phyloP scores from a whole-genome alignment of 2,113 vertebrate species.

The Microtus oregoni region DNA sequence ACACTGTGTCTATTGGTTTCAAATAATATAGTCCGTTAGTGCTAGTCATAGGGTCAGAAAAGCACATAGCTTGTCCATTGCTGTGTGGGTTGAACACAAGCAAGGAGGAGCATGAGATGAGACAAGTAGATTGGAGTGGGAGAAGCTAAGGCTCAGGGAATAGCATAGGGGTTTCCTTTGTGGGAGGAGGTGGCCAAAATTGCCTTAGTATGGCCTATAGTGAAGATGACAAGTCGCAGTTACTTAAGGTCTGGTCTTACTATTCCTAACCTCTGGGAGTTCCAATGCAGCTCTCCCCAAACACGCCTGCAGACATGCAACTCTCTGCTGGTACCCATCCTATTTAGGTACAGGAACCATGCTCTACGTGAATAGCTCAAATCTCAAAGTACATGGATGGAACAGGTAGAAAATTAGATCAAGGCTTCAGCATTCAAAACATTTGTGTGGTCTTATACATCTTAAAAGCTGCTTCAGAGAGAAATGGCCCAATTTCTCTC shows the following conservation, averaged over 20 bases:
- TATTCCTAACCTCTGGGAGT: background rate
- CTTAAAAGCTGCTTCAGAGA: too few species aligned
- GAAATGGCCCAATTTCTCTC: background rate
- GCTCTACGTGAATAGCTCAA: background rate
- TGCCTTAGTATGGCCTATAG: background rate
- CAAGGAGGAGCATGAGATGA: too few species aligned
- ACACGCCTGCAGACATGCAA: background rate
- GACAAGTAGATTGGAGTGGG: too few species aligned
- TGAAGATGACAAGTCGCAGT: background rate
- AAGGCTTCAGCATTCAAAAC: background rate
- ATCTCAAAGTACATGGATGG: background rate
- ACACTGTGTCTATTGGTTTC: background rate
- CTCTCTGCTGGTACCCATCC: background rate
- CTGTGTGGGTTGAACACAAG: background rate
- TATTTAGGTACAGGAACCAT: background rate
- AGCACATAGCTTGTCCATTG: background rate
- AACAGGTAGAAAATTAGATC: background rate
- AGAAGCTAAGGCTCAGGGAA: accelerated
- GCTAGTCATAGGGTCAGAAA: accelerated
- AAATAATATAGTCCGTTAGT: background rate
- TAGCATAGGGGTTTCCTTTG: background rate
- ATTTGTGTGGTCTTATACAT: too few species aligned
- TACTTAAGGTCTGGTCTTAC: background rate
- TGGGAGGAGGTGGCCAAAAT: background rate
- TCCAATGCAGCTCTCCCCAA: background rate